Percentiles rank a stretch among this genome's conserved stretches.
phyloP scores from a whole-genome alignment of 2,888 invertebrate genomes.

The Epirrhoe alternata region DNA sequence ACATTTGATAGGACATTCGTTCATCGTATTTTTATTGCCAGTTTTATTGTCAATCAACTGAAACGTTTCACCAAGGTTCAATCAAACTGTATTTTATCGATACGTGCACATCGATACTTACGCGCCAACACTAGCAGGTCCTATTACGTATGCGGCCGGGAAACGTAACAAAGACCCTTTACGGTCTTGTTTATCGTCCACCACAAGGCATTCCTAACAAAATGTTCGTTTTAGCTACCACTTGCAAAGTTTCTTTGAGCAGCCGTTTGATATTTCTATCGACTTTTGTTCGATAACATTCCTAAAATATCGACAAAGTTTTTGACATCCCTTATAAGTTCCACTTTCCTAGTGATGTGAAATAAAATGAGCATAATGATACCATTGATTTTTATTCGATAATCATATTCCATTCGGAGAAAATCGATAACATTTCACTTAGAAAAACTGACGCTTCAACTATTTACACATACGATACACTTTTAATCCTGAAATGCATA shows the following conservation, averaged over 20 bases:
- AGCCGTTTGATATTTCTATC: constrained; percentile 42
- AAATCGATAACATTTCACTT: constrained; percentile 74
- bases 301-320: constrained; percentile 42
- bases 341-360: constrained; percentile 14
- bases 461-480: constrained; percentile 72
- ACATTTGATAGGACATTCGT: constrained; percentile 39
- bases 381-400: constrained; percentile 74
- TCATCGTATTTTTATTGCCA: constrained; percentile 36
- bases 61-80: constrained; percentile 38
- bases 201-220: constrained; percentile 59
- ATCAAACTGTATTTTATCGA: constrained; percentile 44
- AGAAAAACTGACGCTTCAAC: constrained; percentile 58
- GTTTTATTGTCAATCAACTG: constrained; percentile 46
- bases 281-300: constrained; percentile 41
- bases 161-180: constrained; percentile 64
- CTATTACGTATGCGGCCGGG: constrained; percentile 57
- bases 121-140: constrained; percentile 51
- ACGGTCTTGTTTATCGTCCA: constrained; percentile 64
- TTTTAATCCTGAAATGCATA: constrained; percentile 65
- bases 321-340: constrained; percentile 34
- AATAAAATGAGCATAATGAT: constrained; percentile 53
- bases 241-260: constrained; percentile 46
- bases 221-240: constrained; percentile 49
- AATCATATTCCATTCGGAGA: constrained; percentile 70
- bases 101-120: constrained; percentile 35